Conservation (phyloP, 2,888 invertebrate genomes). For the Tetranychus truncatus region DNA sequence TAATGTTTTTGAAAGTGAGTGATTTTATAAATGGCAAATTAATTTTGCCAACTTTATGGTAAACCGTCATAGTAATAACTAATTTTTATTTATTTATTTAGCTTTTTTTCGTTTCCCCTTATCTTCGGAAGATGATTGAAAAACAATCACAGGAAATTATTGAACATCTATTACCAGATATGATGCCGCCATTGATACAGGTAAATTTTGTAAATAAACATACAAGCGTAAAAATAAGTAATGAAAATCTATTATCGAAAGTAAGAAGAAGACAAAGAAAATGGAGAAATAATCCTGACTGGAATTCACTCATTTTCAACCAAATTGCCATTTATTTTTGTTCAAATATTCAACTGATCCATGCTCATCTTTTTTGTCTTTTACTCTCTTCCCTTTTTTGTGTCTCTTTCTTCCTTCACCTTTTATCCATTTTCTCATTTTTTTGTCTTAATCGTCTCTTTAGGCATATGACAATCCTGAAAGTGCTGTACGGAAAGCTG, state of each 20-base stretch:
- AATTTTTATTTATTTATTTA: not conserved
- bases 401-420: not conserved
- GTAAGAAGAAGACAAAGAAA: not conserved
- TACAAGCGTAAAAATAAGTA: not conserved
- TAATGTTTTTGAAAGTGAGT: too few relatives aligned
- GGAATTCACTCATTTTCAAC: not conserved
- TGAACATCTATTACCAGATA: slow-evolving; percentile 47
- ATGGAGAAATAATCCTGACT: not conserved
- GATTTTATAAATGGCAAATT: not conserved
- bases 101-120: not conserved
- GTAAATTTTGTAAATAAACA: slow-evolving; percentile 35
- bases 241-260: not conserved
- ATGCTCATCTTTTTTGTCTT: not conserved
- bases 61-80: not conserved
- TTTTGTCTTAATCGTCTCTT: slow-evolving; percentile 23
- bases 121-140: slow-evolving; percentile 42
- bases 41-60: not conserved
- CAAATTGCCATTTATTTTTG: not conserved
- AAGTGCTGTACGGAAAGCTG: slow-evolving; percentile 81
- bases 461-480: slow-evolving; percentile 78
- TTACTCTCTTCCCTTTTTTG: not conserved
- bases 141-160: slow-evolving; percentile 52
- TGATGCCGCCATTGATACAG: slow-evolving; percentile 73
- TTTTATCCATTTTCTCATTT: not conserved
- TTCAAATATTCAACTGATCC: not conserved